These are phyloP conservation scores for Drosophila histrio DNA, from an alignment of 2,888 invertebrate genomes.

Conservation along the genomic window DNA sequence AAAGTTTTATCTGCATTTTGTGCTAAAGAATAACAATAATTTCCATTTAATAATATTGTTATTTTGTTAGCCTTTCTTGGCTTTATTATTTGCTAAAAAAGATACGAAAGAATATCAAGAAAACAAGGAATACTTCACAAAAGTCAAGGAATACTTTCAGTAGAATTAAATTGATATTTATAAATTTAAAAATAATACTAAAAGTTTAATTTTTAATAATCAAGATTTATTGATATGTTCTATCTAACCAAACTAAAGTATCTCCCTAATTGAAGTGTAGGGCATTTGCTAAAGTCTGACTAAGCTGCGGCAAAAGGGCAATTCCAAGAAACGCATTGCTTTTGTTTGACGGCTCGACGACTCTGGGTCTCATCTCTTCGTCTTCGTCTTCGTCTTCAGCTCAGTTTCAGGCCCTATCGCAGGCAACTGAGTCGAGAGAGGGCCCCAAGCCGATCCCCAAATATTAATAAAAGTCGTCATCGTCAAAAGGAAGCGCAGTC, in stretches of 20 bases:
- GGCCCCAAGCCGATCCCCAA: slow-evolving; percentile 66
- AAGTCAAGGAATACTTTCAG: too few species aligned
- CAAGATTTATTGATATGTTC: neutral
- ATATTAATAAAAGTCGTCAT: slow-evolving; percentile 78
- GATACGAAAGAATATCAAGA: too few species aligned
- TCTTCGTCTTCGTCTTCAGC: neutral
- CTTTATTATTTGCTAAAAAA: too few species aligned
- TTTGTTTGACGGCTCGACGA: slow-evolving; percentile 53
- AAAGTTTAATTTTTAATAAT: too few species aligned
- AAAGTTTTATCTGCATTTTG: too few species aligned
- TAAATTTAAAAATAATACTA: too few species aligned
- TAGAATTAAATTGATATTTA: too few species aligned
- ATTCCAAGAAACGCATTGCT: slow-evolving; percentile 72
- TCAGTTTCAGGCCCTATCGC: neutral
- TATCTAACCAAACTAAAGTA: neutral
- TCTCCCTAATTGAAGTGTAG: slow-evolving; percentile 12
- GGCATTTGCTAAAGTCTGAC: slow-evolving; percentile 34
- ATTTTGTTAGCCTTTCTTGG: too few species aligned
- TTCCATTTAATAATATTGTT: too few species aligned
- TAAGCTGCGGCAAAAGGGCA: slow-evolving; percentile 57
- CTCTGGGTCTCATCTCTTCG: slow-evolving; percentile 29
- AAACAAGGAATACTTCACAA: too few species aligned
- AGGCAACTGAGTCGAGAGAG: neutral
- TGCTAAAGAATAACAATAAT: too few species aligned
- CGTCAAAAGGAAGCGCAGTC: slow-evolving; percentile 75